Evolutionary conservation across 2,797 vertebrate genomes (phyloP).

Genomic region (Denticeps clupeoides): DNA sequence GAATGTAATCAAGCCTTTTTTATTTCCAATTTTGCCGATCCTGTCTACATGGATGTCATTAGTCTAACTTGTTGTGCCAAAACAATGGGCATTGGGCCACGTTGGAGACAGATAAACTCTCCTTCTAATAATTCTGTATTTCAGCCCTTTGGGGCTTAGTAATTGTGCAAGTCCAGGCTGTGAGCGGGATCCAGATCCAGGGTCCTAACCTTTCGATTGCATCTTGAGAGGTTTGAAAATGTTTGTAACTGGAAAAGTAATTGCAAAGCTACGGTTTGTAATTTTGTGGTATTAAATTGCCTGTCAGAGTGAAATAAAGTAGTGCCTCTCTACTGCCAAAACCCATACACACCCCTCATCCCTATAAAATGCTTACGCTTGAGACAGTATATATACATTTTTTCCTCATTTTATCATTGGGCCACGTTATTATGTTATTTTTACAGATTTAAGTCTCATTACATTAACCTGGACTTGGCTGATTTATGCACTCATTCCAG

Average conservation of each 20-base stretch:
- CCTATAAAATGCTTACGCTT: conserved; percentile 33
- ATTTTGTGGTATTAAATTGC: conserved; percentile 69
- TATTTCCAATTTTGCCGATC: too few species aligned
- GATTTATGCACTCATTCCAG: conserved; percentile 65
- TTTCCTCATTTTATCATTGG: conserved; percentile 61
- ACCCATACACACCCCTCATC: conserved; percentile 43
- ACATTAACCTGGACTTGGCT: conserved; percentile 49
- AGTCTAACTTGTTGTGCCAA: too few species aligned
- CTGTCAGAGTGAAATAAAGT: conserved; percentile 64
- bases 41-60: too few species aligned
- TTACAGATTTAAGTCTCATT: conserved; percentile 66
- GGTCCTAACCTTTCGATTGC: conserved; percentile 48
- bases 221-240: conserved; percentile 47
- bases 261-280: conserved; percentile 64
- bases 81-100: conserved; percentile 5
- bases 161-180: conserved; percentile 40
- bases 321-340: conserved; percentile 57
- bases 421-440: conserved; percentile 63
- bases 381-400: conserved; percentile 54
- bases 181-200: conserved; percentile 37
- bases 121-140: conserved; percentile 34
- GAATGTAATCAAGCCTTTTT: too few species aligned
- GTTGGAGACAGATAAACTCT: conserved; percentile 18
- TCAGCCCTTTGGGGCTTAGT: conserved; percentile 19
- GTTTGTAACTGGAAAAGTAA: conserved; percentile 64